Conservation (phyloP, 1,140 invertebrate species). For the Sitobion miscanthi region DNA sequence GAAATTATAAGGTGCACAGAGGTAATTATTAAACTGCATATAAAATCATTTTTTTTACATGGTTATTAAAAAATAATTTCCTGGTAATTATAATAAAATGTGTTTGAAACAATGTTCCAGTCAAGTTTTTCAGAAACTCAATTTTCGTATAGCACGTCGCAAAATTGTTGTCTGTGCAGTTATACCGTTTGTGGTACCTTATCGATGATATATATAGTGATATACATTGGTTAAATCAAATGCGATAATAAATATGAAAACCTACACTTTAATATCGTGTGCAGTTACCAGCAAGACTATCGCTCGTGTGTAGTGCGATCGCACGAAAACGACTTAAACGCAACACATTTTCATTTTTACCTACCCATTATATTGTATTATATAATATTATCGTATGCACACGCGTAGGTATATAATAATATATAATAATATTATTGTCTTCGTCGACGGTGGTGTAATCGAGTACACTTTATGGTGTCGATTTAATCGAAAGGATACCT, state of each 20-base stretch:
- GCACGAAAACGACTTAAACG: background rate
- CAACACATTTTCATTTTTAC: background rate
- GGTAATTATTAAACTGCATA: background rate
- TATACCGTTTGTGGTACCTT: background rate
- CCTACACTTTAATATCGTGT: background rate
- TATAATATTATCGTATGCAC: background rate
- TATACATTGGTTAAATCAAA: background rate
- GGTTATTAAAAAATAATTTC: background rate
- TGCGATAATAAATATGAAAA: too few species aligned
- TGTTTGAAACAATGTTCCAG: background rate
- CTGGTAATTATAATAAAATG: background rate
- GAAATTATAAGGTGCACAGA: background rate
- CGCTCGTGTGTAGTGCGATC: too few species aligned
- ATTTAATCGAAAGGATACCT: background rate
- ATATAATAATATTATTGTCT: too few species aligned
- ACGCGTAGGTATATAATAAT: too few species aligned
- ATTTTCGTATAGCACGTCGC: background rate
- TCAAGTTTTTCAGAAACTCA: too few species aligned
- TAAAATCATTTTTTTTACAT: background rate
- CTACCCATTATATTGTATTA: too few species aligned
- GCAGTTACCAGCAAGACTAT: background rate
- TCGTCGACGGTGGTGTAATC: background rate
- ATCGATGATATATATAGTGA: background rate
- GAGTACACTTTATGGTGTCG: background rate
- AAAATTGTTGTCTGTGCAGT: background rate